Percentiles rank a stretch among this genome's conserved stretches.
phyloP scores from a whole-genome alignment of 1,140 invertebrate genomes.

The Oscheius sp. region DNA sequence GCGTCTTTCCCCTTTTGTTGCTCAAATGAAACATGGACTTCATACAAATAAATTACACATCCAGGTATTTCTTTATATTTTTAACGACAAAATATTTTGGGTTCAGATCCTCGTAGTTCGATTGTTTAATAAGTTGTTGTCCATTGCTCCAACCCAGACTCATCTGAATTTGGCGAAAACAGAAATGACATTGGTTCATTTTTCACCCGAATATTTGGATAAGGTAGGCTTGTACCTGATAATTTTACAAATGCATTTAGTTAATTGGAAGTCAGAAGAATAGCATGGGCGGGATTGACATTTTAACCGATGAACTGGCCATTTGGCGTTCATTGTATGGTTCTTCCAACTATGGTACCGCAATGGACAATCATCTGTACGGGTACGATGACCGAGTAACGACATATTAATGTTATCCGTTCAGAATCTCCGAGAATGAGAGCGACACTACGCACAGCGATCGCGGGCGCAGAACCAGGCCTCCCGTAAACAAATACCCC shows the following conservation, averaged over 20 bases:
- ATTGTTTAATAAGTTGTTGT: constrained; percentile 43
- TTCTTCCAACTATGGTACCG: background rate
- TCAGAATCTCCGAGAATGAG: constrained; percentile 14
- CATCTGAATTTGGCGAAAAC: constrained; percentile 35
- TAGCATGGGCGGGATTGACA: constrained; percentile 31
- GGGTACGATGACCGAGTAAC: background rate
- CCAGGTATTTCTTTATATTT: constrained; percentile 26
- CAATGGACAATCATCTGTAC: background rate
- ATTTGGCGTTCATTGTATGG: constrained; percentile 30
- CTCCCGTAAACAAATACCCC: constrained; percentile 21
- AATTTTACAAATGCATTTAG: background rate
- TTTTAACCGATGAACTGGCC: constrained; percentile 38
- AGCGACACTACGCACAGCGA: constrained; percentile 22
- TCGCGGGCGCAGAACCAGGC: constrained; percentile 9
- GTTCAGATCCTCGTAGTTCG: constrained; percentile 43
- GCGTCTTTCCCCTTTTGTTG: constrained; percentile 39
- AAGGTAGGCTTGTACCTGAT: constrained; percentile 30
- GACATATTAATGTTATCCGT: background rate
- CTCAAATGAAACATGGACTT: constrained; percentile 45
- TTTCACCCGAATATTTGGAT: constrained; percentile 41
- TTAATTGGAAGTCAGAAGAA: background rate
- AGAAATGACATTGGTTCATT: constrained; percentile 41
- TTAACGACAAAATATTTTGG: background rate
- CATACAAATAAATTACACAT: constrained; percentile 47
- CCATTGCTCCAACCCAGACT: constrained; percentile 30